phyloP scores from a whole-genome alignment of 2,113 vertebrate species.

The Sorex fumeus region DNA sequence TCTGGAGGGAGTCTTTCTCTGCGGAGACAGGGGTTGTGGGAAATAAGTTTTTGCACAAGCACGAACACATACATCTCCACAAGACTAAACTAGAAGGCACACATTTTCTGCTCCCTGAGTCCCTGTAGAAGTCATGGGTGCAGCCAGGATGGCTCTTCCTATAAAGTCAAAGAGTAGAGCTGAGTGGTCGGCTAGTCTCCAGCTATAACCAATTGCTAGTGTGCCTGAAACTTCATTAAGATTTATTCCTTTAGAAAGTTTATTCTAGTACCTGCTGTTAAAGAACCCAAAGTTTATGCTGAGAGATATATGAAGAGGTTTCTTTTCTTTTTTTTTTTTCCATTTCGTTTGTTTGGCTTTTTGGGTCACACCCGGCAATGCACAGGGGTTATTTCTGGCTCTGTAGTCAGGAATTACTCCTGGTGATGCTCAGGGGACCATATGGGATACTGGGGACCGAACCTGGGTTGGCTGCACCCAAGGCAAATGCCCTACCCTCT shows the following conservation, averaged over 20 bases:
- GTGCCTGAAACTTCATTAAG: conserved; percentile 37
- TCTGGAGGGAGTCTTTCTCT: too few species aligned
- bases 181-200: neutral
- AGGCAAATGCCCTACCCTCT: too few species aligned
- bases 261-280: conserved; percentile 27
- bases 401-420: too few species aligned
- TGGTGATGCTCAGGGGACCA: neutral
- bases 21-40: neutral
- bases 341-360: neutral
- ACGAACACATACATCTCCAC: conserved; percentile 34
- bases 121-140: conserved; percentile 27
- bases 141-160: conserved; percentile 1
- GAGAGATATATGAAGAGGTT: conserved; percentile 8
- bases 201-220: neutral
- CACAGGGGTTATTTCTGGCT: too few species aligned
- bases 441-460: too few species aligned
- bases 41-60: conserved; percentile 41
- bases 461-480: too few species aligned
- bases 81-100: neutral
- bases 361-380: too few species aligned
- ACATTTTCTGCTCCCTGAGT: conserved; percentile 45
- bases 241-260: conserved; percentile 55
- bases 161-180: neutral
- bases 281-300: conserved; percentile 37
- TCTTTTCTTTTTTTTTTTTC: neutral